Percentiles rank a stretch among this genome's conserved stretches.
phyloP scores from a whole-genome alignment of 2,888 invertebrate genomes.

The Eupithecia subfuscata region DNA sequence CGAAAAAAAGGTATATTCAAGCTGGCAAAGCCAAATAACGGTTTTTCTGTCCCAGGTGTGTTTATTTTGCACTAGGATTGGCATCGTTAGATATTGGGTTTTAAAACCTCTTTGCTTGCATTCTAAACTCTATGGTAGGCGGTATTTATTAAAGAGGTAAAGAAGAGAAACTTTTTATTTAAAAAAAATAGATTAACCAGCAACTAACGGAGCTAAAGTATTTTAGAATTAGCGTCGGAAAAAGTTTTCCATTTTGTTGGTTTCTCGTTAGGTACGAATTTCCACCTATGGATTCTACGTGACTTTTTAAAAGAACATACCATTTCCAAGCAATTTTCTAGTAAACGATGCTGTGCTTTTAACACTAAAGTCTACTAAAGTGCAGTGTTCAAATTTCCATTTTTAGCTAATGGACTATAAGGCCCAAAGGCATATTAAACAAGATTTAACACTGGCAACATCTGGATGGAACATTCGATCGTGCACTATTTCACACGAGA shows the following conservation, averaged over 20 bases:
- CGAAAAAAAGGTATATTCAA: conserved; percentile 30
- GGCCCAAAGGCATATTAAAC: conserved; percentile 24
- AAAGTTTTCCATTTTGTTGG: background rate
- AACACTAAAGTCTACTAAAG: background rate
- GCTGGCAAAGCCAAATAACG: conserved; percentile 28
- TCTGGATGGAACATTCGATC: conserved; percentile 25
- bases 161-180: background rate
- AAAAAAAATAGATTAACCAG: background rate
- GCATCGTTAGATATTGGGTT: background rate
- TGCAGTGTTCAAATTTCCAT: background rate
- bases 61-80: conserved; percentile 12
- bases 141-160: background rate
- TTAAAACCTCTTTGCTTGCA: background rate
- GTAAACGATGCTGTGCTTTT: background rate
- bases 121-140: background rate
- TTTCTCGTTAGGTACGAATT: background rate
- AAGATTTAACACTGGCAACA: conserved; percentile 33
- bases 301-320: background rate
- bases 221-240: background rate
- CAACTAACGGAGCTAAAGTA: background rate
- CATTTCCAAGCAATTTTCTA: background rate
- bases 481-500: conserved; percentile 27
- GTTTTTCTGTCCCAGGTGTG: conserved; percentile 12
- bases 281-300: background rate
- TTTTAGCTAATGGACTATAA: conserved; percentile 18